These are phyloP conservation scores for Beris morrisii DNA, from an alignment of 2,888 invertebrate genomes.

Conservation along the genomic window DNA sequence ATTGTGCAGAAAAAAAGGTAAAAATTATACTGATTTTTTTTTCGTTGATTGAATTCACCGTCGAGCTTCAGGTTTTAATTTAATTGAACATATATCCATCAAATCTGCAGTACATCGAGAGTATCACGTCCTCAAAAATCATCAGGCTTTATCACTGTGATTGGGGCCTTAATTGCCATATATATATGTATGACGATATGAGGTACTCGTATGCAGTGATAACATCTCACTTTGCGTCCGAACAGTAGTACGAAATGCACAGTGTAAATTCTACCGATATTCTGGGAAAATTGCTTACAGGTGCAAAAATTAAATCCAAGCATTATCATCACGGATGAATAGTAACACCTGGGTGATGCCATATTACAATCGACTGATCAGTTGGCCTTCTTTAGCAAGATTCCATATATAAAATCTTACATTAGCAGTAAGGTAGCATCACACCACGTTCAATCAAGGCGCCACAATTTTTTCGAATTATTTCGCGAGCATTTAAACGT, in stretches of 20 bases:
- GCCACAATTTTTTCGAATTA: constrained; percentile 26
- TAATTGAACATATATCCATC: too few relatives aligned
- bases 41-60: too few relatives aligned
- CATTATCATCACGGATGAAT: not conserved
- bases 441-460: not conserved
- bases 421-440: too few relatives aligned
- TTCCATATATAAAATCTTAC: too few relatives aligned
- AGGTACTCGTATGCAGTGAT: constrained; percentile 21
- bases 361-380: too few relatives aligned
- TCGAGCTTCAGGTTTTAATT: too few relatives aligned
- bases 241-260: constrained; percentile 18
- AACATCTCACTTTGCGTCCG: constrained; percentile 16
- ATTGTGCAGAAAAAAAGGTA: too few relatives aligned
- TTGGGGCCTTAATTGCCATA: constrained; percentile 26
- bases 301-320: constrained; percentile 28
- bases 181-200: not conserved
- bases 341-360: constrained; percentile 11
- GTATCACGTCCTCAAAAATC: constrained; percentile 22
- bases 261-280: constrained; percentile 8
- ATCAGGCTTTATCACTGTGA: constrained; percentile 29
- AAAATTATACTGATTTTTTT: too few relatives aligned
- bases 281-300: constrained; percentile 29
- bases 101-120: too few relatives aligned
- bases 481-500: constrained; percentile 23
- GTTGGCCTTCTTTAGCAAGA: too few relatives aligned